Base-by-base conservation (phyloP, 2,113 vertebrate genomes). In the Oostethus manadensis region DNA sequence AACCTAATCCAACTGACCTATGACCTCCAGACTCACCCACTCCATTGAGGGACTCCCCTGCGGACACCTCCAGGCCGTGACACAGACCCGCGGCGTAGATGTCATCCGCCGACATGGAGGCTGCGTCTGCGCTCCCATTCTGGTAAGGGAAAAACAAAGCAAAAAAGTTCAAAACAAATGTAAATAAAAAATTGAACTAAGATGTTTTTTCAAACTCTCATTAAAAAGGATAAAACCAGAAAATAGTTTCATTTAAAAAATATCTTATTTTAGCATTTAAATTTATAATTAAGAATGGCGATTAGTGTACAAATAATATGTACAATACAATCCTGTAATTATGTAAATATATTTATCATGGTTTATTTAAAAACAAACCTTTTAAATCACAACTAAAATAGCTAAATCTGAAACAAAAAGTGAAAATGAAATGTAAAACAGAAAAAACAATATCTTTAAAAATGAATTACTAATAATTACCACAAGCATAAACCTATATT, bases 111-210 rank as follows among this genome's bases (percentile, higher is more conserved):
- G 71, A 85, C 87, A 91, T 89, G 66, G 88, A 77, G 26, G 86
- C 86, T 18, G 90, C 90, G 22, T 91, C 89, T n/a, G 88, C 90
- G 8, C 86, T 88, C 16, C 90, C 90, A 18, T 89, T 90, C 90
- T 91, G 70, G 65, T 22, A 55, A 61, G 61, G 56, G 51, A 65
- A 15, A 58, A 20, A 38, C n/a, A n/a, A n/a, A n/a, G n/a, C n/a
- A 26, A 26, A 26, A 26, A 26, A 5, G 23, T 48, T 17, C 29
- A 17, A 44, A 44, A 44, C 43, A 44, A n/a, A n/a, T n/a, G n/a
- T n/a, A n/a, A n/a, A n/a, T n/a, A n/a, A n/a, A n/a, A n/a, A n/a
- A n/a, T n/a, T n/a, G n/a, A n/a, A n/a, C n/a, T n/a, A n/a, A n/a
- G n/a, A n/a, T n/a, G n/a, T n/a, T n/a, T n/a, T n/a, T n/a, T n/a